phyloP scores from a whole-genome alignment of 2,113 vertebrate species.

The Piaya cayana region DNA sequence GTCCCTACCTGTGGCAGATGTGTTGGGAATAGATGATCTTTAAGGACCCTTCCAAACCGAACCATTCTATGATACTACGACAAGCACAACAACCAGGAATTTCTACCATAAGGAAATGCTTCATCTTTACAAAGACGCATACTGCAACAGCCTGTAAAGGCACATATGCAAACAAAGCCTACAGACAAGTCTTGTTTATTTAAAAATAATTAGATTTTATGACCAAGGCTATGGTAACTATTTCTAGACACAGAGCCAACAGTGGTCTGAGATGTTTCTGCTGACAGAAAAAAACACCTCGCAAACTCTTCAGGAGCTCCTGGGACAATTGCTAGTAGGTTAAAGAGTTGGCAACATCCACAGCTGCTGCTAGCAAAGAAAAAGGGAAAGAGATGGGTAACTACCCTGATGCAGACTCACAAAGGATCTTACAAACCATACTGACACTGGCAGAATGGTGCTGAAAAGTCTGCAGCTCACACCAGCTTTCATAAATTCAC shows the following conservation, averaged over 20 bases:
- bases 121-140: not conserved
- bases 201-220: not conserved
- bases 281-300: not conserved
- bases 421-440: not conserved
- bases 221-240: not conserved
- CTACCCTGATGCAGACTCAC: not conserved
- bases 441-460: too few relatives aligned
- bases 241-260: not conserved
- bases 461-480: fast-evolving
- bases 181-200: not conserved
- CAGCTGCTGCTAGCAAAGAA: not conserved
- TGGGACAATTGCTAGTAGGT: not conserved
- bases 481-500: not conserved
- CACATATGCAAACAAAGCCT: not conserved
- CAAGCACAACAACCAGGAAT: not conserved
- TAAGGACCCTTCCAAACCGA: too few relatives aligned
- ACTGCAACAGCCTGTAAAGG: not conserved
- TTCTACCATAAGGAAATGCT: not conserved
- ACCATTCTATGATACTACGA: not conserved
- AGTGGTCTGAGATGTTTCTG: not conserved
- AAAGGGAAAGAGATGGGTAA: not conserved
- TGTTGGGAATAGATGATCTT: too few relatives aligned
- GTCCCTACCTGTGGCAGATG: too few relatives aligned
- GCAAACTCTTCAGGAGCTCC: not conserved
- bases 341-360: not conserved